Evolutionary conservation across 2,888 invertebrate genomes (phyloP).

Genomic region (Anodontia alba): DNA sequence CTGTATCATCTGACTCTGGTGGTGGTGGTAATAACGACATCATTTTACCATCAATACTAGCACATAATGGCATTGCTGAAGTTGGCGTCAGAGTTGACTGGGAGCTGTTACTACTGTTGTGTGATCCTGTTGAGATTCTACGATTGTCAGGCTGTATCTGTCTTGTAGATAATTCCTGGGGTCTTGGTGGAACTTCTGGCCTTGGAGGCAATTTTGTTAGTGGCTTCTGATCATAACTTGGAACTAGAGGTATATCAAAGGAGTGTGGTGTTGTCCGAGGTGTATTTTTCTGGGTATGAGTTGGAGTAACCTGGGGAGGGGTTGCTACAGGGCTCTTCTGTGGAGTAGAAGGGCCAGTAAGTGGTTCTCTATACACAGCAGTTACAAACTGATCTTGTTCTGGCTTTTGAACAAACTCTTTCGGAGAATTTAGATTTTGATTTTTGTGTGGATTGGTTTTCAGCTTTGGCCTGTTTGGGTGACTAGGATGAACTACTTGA

Average conservation of each 20-base stretch:
- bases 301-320: constrained; percentile 33
- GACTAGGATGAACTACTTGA: constrained; percentile 60
- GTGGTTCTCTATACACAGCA: constrained; percentile 77
- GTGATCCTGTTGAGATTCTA: constrained; percentile 71
- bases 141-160: constrained; percentile 53
- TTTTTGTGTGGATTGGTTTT: constrained; percentile 32
- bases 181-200: constrained; percentile 17
- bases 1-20: constrained; percentile 43
- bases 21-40: constrained; percentile 76
- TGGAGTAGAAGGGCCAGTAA: constrained; percentile 63
- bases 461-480: constrained; percentile 59
- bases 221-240: constrained; percentile 9
- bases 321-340: constrained; percentile 59
- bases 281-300: constrained; percentile 24
- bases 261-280: constrained; percentile 33
- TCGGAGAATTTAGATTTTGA: constrained; percentile 24
- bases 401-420: constrained; percentile 28
- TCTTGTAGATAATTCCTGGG: background rate
- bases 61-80: constrained; percentile 70
- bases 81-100: constrained; percentile 78
- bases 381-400: constrained; percentile 73
- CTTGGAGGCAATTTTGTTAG: constrained; percentile 61
- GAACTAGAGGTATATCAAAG: constrained; percentile 18
- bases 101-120: constrained; percentile 72
- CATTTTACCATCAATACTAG: constrained; percentile 79